Evolutionary conservation across 2,888 invertebrate genomes (phyloP).

Genomic region (Diaprepes abbreviatus): DNA sequence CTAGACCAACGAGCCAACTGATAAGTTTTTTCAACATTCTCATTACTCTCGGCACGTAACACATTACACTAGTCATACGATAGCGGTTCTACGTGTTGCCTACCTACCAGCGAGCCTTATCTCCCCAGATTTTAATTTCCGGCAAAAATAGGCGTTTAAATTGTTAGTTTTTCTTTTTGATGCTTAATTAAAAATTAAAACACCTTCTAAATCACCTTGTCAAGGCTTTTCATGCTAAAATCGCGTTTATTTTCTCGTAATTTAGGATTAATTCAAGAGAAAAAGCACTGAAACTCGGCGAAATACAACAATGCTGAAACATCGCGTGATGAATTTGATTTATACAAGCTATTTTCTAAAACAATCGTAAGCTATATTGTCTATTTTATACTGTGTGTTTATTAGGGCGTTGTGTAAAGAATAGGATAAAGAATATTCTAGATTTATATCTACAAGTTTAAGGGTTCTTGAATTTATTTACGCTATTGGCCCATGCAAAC

Average conservation of each 20-base stretch:
- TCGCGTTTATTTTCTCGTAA: slow-evolving; percentile 38
- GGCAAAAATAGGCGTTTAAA: slow-evolving; percentile 20
- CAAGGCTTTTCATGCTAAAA: slow-evolving; percentile 37
- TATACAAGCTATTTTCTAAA: slow-evolving; percentile 40
- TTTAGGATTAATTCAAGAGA: slow-evolving; percentile 37
- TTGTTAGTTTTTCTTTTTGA: slow-evolving; percentile 27
- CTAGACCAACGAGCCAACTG: slow-evolving; percentile 75
- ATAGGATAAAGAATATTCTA: background rate
- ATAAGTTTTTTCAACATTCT: background rate
- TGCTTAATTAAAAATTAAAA: slow-evolving; percentile 41
- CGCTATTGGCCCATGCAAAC: too few species aligned
- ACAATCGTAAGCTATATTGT: slow-evolving; percentile 36
- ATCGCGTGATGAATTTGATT: slow-evolving; percentile 48
- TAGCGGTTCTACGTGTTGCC: slow-evolving; percentile 6
- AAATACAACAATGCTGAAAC: slow-evolving; percentile 26
- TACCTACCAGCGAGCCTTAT: background rate
- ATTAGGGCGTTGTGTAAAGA: background rate
- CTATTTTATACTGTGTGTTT: slow-evolving; percentile 12
- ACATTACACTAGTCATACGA: background rate
- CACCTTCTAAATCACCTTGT: slow-evolving; percentile 40
- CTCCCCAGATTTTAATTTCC: slow-evolving; percentile 25
- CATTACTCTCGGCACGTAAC: background rate
- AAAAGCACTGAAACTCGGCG: slow-evolving; percentile 32
- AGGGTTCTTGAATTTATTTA: too few species aligned
- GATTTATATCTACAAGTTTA: background rate